phyloP scores from a whole-genome alignment of 2,113 vertebrate genomes.

The Synodontis membranacea region DNA sequence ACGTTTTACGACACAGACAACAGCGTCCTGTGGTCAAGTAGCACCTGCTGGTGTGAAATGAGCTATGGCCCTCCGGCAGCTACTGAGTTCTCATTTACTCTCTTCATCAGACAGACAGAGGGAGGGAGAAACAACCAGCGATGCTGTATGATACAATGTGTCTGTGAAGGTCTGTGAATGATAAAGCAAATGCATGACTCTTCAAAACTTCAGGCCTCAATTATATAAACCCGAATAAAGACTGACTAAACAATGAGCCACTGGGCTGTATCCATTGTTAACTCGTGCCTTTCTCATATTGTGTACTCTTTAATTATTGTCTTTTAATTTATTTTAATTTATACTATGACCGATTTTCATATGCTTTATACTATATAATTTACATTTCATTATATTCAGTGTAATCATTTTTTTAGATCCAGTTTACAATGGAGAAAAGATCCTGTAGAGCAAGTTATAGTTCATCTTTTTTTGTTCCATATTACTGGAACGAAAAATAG shows the following conservation, averaged over 20 bases:
- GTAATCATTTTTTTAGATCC: background rate
- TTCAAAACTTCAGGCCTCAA: background rate
- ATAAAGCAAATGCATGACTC: background rate
- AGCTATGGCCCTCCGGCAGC: slow-evolving; percentile 46
- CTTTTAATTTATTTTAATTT: no score
- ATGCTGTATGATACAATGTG: slow-evolving; percentile 7
- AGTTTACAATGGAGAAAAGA: no score
- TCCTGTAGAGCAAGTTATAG: no score
- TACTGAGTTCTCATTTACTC: slow-evolving; percentile 49
- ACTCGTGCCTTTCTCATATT: background rate
- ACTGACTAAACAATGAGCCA: background rate
- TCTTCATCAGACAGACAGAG: slow-evolving; percentile 26
- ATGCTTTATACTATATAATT: no score
- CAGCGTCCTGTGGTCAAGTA: slow-evolving; percentile 48
- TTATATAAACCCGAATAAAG: background rate
- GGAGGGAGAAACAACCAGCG: slow-evolving; percentile 39
- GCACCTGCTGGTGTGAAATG: slow-evolving; percentile 54
- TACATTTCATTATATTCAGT: no score
- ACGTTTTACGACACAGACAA: slow-evolving; percentile 50
- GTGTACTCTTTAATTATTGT: background rate
- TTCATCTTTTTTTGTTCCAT: no score
- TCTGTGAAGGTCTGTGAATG: background rate
- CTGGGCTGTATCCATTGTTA: background rate
- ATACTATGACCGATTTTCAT: no score
- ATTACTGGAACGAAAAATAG: no score